phyloP scores from a whole-genome alignment of 2,888 invertebrate genomes.

The Orchestes rusci region DNA sequence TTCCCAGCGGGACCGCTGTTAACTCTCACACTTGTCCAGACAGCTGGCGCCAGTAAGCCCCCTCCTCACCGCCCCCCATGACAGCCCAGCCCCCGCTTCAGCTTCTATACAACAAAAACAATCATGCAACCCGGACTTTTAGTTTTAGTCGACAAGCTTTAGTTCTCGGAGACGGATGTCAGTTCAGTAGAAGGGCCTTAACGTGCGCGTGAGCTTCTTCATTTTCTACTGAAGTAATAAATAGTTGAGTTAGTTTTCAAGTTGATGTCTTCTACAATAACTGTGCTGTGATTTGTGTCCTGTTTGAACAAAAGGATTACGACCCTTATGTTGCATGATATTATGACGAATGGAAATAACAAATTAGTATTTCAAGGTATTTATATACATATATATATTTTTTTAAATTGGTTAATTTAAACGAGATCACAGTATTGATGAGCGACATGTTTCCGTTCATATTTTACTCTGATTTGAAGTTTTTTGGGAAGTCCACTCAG shows the following conservation, averaged over 20 bases:
- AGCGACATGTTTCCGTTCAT: no score
- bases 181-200: no score
- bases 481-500: no score
- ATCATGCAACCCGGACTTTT: conserved; percentile 32
- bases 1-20: conserved; percentile 49
- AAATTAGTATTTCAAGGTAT: not conserved
- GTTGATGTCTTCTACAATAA: no score
- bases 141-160: conserved; percentile 18
- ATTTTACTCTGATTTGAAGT: no score
- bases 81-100: conserved; percentile 15
- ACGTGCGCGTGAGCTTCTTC: no score
- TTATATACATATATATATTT: conserved; percentile 4
- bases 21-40: conserved; percentile 49
- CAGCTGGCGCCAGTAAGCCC: conserved; percentile 48
- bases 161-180: conserved; percentile 1
- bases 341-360: not conserved
- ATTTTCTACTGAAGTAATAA: no score
- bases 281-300: no score
- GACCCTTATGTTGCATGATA: not conserved
- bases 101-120: conserved; percentile 33
- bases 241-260: no score
- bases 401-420: no score
- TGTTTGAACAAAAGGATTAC: no score
- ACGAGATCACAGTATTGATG: no score
- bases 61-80: conserved; percentile 45